Base-by-base conservation (phyloP, 2,888 invertebrate species). In the Oscheius onirici region DNA sequence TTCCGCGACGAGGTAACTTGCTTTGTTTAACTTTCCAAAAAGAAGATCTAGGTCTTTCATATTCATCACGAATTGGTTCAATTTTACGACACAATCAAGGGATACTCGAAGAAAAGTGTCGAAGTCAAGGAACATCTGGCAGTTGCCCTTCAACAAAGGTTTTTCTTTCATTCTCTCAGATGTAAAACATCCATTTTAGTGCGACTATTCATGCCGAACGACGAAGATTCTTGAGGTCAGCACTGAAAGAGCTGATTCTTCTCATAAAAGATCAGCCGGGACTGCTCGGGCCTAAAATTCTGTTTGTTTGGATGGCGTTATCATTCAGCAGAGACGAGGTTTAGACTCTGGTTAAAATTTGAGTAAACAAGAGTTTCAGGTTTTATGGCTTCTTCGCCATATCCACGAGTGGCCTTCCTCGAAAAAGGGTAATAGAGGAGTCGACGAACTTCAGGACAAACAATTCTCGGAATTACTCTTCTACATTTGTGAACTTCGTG, bases 251-350 rank as follows among this genome's bases (percentile, higher is more conserved):
- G 89, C 90, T 99, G 74, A 94, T 94, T 0, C 91, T 96, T 2
- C 94, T 99, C 83, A 92, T 99, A 88, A 94, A 96, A 17, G 99
- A 99, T 89, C 97, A 99, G 88, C 99, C 99, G 2, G 97, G 99
- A 0, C 90, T 99, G 24, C 89, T 99, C 52, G 99, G 99, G 0
- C 99, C 99, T 0, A 99, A 99, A 88, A 90, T 90, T 8, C 90
- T 99, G 71, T 92, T 95, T 86, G 94, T 99, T 79, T 94, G 99
- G 88, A 96, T 97, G 91, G 97, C 94, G 0, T 90, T 99, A 11
- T 95, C 95, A 76, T 93, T 95, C 88, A 93, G 97, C 0, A 91
- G 97, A 83, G 99, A 99, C 90, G 99, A 99, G 90, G 94, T 99
- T 10, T 20, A 51, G 13, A 24, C 46, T 13, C 11, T 49, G 20